Evolutionary conservation across 2,888 invertebrate genomes (phyloP), one percentile per base, ranked within the genome.

Genomic region (Aporophyla nigra): DNA sequence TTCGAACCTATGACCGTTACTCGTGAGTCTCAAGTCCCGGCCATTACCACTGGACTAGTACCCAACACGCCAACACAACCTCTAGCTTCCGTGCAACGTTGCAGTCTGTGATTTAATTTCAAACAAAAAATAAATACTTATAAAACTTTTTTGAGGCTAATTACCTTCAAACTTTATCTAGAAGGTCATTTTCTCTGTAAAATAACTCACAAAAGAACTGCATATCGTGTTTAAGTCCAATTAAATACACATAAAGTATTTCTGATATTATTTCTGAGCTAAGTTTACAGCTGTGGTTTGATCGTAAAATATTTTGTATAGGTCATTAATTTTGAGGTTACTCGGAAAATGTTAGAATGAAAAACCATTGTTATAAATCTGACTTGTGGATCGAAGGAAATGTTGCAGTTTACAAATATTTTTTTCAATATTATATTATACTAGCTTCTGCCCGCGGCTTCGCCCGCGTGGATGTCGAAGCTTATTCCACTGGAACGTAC

Each of bases 191-290:
- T 54, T 16, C 27, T 19, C 3, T 12, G 12, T 65, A 12, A 80
- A 78, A 61, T 59, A 43, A 7, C 43, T 54, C 21, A 66, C 65
- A 6, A 59, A 65, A 54, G 33, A 72, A 53, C 19, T 72, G 53
- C 59, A 80, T 78, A 21, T 72, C 78, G 78, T 78, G 78, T n/a
- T 40, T 61, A 49, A 33, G 40, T 53, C 1, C 24, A 54, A 73
- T 78, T 53, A 53, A 71, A 71, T 62, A 19, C 16, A 24, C 12
- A 2, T 24, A 33, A 61, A 53, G 43, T n/a, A 61, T 16, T 61
- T 65, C 19, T 71, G 33, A 58, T 58, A 33, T 40, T 65, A 66
- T 66, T 49, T 21, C 27, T 24, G 51, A 65, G 33, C 53, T 10
- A 61, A 68, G 6, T 74, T 74, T 43, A 81, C 6, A 56, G 51